Conservation (phyloP, 2,113 vertebrate species). For the Eptesicus fuscus region DNA sequence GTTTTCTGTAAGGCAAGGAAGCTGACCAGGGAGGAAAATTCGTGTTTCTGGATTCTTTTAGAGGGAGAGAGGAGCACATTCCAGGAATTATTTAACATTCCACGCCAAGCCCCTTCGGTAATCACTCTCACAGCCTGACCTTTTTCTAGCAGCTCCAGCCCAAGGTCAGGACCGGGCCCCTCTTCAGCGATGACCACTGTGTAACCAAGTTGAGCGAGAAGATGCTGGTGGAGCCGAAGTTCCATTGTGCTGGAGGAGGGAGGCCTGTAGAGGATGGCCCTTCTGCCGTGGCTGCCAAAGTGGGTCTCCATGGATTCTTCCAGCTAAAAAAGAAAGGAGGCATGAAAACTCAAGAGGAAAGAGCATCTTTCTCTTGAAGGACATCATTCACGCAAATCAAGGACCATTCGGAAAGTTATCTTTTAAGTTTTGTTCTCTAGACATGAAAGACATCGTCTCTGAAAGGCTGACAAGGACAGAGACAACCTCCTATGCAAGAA, state of each 20-base stretch:
- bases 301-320: conserved; percentile 64
- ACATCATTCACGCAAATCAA: neutral
- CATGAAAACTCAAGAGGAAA: neutral
- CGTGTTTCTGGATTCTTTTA: neutral
- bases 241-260: conserved; percentile 74
- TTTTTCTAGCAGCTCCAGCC: conserved; percentile 49
- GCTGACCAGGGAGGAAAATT: neutral
- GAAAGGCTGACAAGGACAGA: neutral
- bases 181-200: conserved; percentile 82
- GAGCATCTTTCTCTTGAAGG: neutral
- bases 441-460: neutral
- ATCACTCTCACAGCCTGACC: conserved; percentile 75
- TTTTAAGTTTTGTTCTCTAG: neutral
- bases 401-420: neutral
- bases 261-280: conserved; percentile 82
- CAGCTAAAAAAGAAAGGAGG: conserved; percentile 75
- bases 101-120: neutral
- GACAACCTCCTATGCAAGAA: neutral
- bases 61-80: neutral
- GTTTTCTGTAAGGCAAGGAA: neutral
- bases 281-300: conserved; percentile 68
- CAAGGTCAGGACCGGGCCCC: conserved; percentile 63
- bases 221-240: conserved; percentile 82
- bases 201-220: conserved; percentile 85
- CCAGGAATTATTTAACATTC: neutral